A percentile compares a stretch with the other conserved stretches of the same genome.
These are phyloP conservation scores for Clanis bilineata DNA, from an alignment of 2,888 invertebrate species.

Conservation along the genomic window DNA sequence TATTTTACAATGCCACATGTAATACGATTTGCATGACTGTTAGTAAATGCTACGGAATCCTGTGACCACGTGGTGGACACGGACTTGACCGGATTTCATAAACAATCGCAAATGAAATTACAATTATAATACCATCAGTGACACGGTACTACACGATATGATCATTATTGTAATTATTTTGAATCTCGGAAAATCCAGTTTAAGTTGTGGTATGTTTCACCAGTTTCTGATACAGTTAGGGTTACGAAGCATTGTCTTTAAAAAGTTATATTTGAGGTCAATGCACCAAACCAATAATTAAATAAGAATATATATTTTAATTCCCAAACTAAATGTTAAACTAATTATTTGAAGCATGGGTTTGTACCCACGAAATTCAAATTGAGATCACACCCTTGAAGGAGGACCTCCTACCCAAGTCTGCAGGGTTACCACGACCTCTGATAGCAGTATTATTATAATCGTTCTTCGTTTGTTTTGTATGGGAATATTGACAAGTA, in stretches of 20 bases:
- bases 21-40: background rate
- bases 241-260: background rate
- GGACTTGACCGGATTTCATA: background rate
- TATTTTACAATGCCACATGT: too few species aligned
- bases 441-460: too few species aligned
- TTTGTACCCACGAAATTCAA: too few species aligned
- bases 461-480: too few species aligned
- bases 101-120: conserved; percentile 22
- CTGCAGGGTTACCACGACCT: too few species aligned
- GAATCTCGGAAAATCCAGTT: background rate
- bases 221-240: background rate
- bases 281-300: too few species aligned
- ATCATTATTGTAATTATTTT: background rate
- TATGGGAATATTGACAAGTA: too few species aligned
- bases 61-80: background rate
- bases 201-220: background rate
- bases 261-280: background rate
- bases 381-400: too few species aligned
- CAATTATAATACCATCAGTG: background rate
- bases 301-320: too few species aligned
- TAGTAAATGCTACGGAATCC: background rate
- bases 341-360: too few species aligned
- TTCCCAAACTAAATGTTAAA: too few species aligned
- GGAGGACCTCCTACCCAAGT: too few species aligned
- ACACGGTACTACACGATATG: background rate